Evolutionary conservation across 2,797 vertebrate species (phyloP), one percentile per base, ranked within the genome.

Genomic region (Sebastes aleutianus): DNA sequence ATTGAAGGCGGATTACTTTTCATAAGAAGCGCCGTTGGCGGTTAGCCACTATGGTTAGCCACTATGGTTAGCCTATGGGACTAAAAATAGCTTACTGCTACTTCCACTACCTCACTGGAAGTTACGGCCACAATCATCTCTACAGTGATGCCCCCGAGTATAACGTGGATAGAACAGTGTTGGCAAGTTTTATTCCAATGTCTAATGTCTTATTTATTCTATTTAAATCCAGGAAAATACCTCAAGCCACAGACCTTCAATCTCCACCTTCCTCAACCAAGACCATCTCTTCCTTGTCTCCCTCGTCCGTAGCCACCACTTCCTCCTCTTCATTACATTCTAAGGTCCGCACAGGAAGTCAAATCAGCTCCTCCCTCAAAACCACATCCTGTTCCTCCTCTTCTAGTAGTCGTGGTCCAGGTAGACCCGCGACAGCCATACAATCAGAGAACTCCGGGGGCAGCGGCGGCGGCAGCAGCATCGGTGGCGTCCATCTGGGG

Each of bases 141-240:
- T 18, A 18, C 43, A 47, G 16, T 18, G 6, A 18, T 14, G 16
- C 43, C 43, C 16, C 6, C 0, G 43, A 47, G 43, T 18, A 8
- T 47, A 47, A 18, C 6, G 16, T 47, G 43, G 16, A 47, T 47
- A 47, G 43, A 47, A 47, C 16, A 47, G 43, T 47, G 43, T 47
- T 47, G 43, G 43, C 43, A 18, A 47, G 43, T 47, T 47, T 47
- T 47, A 47, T 18, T 47, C 43, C 11, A 36, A 36, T 18, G 16
- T 47, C 16, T 47, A 47, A 18, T 47, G 16, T 47, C 7, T 12
- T 0, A 36, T 78, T 81, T 75, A 20, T 68, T 62, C 76, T 78
- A 24, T 78, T 18, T 47, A 13, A 64, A n/a, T 76, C 1, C 90
- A 98, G 97, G 94, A 98, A 97, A 96, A 98, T 98, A 93, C 97